Evolutionary conservation across 2,888 invertebrate species (phyloP).

Genomic region (Lottia gigantea): DNA sequence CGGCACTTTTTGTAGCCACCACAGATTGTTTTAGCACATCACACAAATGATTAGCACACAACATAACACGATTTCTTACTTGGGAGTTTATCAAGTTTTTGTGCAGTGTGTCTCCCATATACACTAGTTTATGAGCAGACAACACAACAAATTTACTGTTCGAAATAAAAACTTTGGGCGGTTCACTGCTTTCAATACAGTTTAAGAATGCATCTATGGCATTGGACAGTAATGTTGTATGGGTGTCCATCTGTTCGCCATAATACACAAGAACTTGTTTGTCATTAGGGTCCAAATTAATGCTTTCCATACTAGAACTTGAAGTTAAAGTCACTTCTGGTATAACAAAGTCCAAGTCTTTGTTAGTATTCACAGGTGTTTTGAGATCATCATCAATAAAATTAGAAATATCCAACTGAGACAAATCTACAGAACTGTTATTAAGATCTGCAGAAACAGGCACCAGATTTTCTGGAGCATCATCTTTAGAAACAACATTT

Average conservation of each 20-base stretch:
- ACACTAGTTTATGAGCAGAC: constrained; percentile 91
- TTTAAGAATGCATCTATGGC: constrained; percentile 92
- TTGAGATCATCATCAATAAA: constrained; percentile 21
- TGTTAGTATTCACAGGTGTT: constrained; percentile 22
- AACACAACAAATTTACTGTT: constrained; percentile 95
- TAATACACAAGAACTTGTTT: constrained; percentile 87
- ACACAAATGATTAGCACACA: constrained; percentile 62
- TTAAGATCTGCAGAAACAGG: constrained; percentile 5
- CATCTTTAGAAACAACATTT: not conserved
- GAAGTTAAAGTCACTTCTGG: not conserved
- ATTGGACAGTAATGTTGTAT: constrained; percentile 81
- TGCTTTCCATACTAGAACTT: not conserved
- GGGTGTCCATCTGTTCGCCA: constrained; percentile 85
- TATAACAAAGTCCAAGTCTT: constrained; percentile 13
- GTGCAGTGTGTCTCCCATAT: constrained; percentile 93
- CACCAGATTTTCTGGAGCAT: constrained; percentile 2
- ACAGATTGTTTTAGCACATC: constrained; percentile 75
- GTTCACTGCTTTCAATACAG: constrained; percentile 91
- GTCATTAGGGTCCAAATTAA: constrained; percentile 76
- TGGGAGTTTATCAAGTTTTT: constrained; percentile 83
- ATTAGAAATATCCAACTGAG: constrained; percentile 11
- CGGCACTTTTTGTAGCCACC: constrained; percentile 88
- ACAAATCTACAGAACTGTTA: constrained; percentile 10
- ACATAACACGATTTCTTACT: constrained; percentile 74
- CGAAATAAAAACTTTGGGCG: constrained; percentile 90